Evolutionary conservation across 2,113 vertebrate species (phyloP).

Genomic region (Psilopogon haemacephalus): DNA sequence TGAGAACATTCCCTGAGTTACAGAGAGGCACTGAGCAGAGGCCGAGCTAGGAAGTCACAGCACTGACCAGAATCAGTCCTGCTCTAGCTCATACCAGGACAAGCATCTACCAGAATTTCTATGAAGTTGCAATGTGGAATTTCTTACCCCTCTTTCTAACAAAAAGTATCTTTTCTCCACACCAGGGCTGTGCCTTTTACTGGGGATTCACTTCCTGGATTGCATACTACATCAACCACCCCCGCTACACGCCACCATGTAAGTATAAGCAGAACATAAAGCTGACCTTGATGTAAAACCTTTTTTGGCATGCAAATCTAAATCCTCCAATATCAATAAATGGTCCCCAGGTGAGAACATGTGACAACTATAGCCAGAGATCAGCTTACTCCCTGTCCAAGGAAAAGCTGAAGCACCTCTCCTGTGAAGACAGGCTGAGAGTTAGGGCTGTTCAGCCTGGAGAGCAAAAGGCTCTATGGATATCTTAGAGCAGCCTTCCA

Average conservation of each 20-base stretch:
- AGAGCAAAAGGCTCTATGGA: too few relatives aligned
- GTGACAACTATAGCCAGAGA: background rate
- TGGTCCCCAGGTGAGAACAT: background rate
- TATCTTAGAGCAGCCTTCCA: too few relatives aligned
- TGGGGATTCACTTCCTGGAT: slow-evolving; percentile 80
- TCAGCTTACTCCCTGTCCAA: background rate
- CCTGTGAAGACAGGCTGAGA: background rate
- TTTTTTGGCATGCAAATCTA: background rate
- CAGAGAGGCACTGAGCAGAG: too few relatives aligned
- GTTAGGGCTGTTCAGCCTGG: too few relatives aligned
- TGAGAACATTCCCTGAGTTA: too few relatives aligned
- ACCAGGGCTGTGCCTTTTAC: slow-evolving; percentile 80
- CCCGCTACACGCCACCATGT: slow-evolving; percentile 80
- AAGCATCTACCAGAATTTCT: background rate
- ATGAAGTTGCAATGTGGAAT: background rate
- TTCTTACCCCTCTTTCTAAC: background rate
- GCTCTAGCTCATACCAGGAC: too few relatives aligned
- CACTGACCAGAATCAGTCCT: too few relatives aligned
- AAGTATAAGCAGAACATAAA: slow-evolving; percentile 38
- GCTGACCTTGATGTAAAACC: background rate
- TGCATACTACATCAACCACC: slow-evolving; percentile 83
- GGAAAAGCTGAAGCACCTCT: background rate
- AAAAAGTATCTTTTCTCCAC: background rate
- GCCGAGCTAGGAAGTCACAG: too few relatives aligned
- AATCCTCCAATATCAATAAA: background rate